Evolutionary conservation across 2,888 invertebrate species (phyloP).

Genomic region (Endomychus coccineus): DNA sequence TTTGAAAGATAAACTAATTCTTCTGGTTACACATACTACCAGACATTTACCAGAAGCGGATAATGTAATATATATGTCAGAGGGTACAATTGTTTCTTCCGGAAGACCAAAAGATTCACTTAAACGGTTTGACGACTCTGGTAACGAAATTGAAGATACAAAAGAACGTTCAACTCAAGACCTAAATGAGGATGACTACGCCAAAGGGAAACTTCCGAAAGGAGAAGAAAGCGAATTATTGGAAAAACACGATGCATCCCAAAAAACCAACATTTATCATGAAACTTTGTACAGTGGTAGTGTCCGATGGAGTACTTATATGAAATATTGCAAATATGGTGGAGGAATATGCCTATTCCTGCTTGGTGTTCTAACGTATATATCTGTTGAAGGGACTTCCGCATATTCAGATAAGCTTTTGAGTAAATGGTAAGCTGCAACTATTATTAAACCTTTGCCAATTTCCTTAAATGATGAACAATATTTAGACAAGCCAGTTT

Average conservation of each 20-base stretch:
- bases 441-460: no score
- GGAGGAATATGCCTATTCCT: constrained; percentile 26
- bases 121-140: constrained; percentile 10
- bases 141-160: constrained; percentile 9
- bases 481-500: no score
- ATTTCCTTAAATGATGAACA: no score
- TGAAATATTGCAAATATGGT: constrained; percentile 28
- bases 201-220: no score
- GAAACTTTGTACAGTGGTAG: constrained; percentile 29
- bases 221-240: constrained; percentile 10
- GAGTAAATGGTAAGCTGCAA: constrained; percentile 29
- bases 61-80: constrained; percentile 25
- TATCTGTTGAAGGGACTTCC: constrained; percentile 23
- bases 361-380: constrained; percentile 24
- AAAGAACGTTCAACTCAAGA: constrained; percentile 10
- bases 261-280: constrained; percentile 24
- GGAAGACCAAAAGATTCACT: constrained; percentile 47
- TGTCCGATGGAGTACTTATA: constrained; percentile 28
- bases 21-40: constrained; percentile 25
- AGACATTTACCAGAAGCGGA: constrained; percentile 19
- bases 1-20: constrained; percentile 26
- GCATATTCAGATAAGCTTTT: constrained; percentile 28
- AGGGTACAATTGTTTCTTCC: constrained; percentile 34
- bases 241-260: constrained; percentile 6
- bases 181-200: constrained; percentile 2